phyloP scores from a whole-genome alignment of 2,888 invertebrate species.

The Callosobruchus maculatus region DNA sequence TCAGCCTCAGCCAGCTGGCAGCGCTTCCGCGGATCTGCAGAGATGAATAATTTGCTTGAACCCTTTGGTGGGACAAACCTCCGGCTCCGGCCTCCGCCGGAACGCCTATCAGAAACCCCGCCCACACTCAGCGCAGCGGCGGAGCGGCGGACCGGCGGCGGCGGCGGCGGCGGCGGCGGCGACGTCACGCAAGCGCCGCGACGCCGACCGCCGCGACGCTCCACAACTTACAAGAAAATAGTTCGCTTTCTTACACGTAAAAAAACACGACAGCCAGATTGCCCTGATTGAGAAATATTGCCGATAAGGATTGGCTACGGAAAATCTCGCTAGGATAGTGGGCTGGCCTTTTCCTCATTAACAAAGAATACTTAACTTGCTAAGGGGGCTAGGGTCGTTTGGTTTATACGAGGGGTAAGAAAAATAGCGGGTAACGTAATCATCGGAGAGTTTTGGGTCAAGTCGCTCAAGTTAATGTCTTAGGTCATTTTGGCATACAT shows the following conservation, averaged over 20 bases:
- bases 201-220: conserved; percentile 33
- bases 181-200: background rate
- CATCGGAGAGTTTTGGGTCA: too few species aligned
- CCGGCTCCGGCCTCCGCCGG: conserved; percentile 43
- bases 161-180: background rate
- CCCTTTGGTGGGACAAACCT: conserved; percentile 48
- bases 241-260: conserved; percentile 9
- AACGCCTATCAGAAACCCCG: conserved; percentile 43
- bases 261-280: conserved; percentile 7
- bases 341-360: conserved; percentile 43
- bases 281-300: conserved; percentile 27
- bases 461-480: too few species aligned
- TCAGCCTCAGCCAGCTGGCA: too few species aligned
- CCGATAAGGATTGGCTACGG: conserved; percentile 33
- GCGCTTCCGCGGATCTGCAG: conserved; percentile 42
- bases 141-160: background rate
- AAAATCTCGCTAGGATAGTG: conserved; percentile 44
- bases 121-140: conserved; percentile 33
- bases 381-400: background rate
- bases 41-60: conserved; percentile 49
- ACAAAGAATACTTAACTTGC: conserved; percentile 31
- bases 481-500: too few species aligned
- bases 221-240: conserved; percentile 27
- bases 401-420: background rate
- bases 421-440: too few species aligned